Conservation (phyloP, 2,797 vertebrate species). For the Parambassis ranga region DNA sequence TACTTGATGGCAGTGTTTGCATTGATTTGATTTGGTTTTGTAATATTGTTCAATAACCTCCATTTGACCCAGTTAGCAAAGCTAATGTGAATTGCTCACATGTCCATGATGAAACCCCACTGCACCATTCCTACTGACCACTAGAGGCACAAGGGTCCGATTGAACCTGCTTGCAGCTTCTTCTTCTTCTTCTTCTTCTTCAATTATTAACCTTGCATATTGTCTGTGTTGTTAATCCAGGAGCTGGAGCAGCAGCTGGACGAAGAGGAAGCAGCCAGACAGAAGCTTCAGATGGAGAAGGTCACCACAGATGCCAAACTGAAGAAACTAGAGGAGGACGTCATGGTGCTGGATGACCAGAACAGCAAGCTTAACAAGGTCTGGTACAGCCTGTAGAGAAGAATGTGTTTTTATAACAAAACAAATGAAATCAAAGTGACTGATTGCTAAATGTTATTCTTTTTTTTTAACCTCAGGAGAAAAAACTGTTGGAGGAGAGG, state of each 20-base stretch:
- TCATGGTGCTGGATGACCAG: constrained; percentile 93
- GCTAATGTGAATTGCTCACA: no score
- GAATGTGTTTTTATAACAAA: no score
- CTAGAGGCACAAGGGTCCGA: no score
- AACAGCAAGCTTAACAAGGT: constrained; percentile 93
- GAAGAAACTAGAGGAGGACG: constrained; percentile 92
- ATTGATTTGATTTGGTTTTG: no score
- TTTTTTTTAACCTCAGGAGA: constrained; percentile 80
- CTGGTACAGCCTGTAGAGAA: not conserved
- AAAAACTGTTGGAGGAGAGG: constrained; percentile 91
- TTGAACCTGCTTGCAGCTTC: no score
- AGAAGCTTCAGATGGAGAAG: constrained; percentile 96
- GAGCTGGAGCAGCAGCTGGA: constrained; percentile 97
- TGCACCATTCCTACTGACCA: no score
- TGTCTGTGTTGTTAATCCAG: constrained; percentile 62
- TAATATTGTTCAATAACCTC: no score
- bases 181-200: no score
- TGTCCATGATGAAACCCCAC: no score
- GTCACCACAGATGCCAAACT: constrained; percentile 91
- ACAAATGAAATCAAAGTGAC: not conserved
- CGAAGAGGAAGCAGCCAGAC: constrained; percentile 92
- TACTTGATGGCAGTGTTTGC: no score
- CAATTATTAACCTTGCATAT: not conserved
- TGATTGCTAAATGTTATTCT: not conserved
- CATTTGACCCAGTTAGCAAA: no score